Base-by-base conservation (phyloP, 2,113 vertebrate species). In the Girardinichthys multiradiatus region DNA sequence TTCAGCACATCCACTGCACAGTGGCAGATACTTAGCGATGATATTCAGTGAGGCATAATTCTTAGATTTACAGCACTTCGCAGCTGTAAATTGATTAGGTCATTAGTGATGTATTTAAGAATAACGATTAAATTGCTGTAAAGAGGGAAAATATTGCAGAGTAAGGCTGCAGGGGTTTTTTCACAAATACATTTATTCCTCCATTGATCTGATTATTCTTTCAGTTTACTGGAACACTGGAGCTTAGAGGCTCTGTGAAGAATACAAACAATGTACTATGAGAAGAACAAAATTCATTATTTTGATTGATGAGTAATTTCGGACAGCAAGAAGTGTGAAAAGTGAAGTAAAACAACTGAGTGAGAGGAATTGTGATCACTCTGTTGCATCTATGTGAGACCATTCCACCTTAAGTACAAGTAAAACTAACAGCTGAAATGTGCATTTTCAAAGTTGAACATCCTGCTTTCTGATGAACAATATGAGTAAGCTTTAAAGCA, bases 181-280 rank as follows among this genome's bases (percentile, higher is more conserved):
- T 17, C 63, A 64, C 69, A 15, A 29, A 75, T 45, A 76, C 82
- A 81, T 79, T 2, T 57, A 77, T 67, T 51, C 58, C 48, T 28
- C 5, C 17, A 74, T 73, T 72, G 78, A 89, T 86, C 59, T 74
- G 77, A 83, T 85, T 79, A 85, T 85, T 85, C 77, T 77, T 68
- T 66, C n/a, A 30, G 42, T 63, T 75, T 75, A 58, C 28, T 68
- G 71, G 57, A 75, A 61, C 24, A 1, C 29, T 63, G 57, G 45
- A 72, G 35, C 28, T 58, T 70, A 57, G 27, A 19, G 26, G 45
- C 4, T 71, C 39, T 19, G 1, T 31, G 61, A 39, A 21, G 68
- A 75, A 72, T 65, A n/a, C 1, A 7, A 28, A 57, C 33, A 21
- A 48, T 29, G 11, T 30, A 64, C 15, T 62, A 15, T 37, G 68